Evolutionary conservation across 2,797 vertebrate species (phyloP), one percentile per base, ranked within the genome.

Genomic region (Phyllotis vaccarum): DNA sequence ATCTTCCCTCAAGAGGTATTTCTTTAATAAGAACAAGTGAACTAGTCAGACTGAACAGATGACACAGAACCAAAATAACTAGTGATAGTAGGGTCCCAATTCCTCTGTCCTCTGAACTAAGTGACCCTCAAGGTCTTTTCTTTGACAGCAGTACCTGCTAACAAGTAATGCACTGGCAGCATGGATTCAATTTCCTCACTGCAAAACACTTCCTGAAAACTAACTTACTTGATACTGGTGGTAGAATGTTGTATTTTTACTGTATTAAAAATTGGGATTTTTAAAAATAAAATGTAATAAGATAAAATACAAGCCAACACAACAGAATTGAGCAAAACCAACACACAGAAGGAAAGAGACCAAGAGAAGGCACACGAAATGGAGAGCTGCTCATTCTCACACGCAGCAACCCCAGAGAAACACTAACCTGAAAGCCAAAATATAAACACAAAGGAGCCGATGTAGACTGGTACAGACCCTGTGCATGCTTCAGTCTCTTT

Each of bases 11-110:
- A 79, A 90, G 7, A 93, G 27, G 7, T 49, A 56, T 85, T 43
- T 83, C 43, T 68, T 93, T 91, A 80, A 70, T 37, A 72, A 56
- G 46, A 95, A 70, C 49, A 85, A 54, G 54, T 68, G 62, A 89
- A 40, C 31, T 76, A 22, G 86, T 94, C 66, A 79, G 3, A 82
- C 22, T 94, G 34, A 95, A 43, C 2, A 91, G 34, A 90, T 43
- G 46, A 49, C 3, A 10, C 40, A 88, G 90, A 72, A 90, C 4
- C 64, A 9, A 89, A 86, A 62, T 91, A 54, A 64, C 79, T 75
- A 24, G n/a, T 37, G 17, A 78, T 13, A 60, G 5, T 49, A 60
- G 72, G 52, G 1, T 70, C n/a, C 94, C 6, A 85, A 40, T 46
- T 79, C 49, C 60, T 89, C 68, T 72, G 17, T 89, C 27, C 58